Percentiles rank a stretch among this genome's conserved stretches.
Evolutionary conservation across 2,113 vertebrate genomes (phyloP).

Genomic region (Mungos mungo): DNA sequence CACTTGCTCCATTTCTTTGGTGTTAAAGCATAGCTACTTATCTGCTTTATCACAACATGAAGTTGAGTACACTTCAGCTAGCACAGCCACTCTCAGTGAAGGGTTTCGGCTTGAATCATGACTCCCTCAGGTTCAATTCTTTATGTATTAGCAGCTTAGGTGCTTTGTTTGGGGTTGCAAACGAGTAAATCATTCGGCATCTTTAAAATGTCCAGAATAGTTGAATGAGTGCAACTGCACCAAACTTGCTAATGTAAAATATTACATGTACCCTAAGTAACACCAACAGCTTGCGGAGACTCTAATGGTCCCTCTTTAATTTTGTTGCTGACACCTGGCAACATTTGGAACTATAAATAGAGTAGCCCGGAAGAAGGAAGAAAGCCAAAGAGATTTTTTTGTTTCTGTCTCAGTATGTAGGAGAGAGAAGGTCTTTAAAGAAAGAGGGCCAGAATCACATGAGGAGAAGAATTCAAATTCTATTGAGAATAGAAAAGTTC

Average conservation of each 20-base stretch:
- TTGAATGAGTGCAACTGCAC: slow-evolving; percentile 17
- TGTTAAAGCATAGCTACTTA: not conserved
- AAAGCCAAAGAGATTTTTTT: not conserved
- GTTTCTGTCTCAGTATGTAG: not conserved
- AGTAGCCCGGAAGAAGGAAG: not conserved
- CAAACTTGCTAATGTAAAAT: slow-evolving; percentile 52
- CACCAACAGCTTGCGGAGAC: slow-evolving; percentile 62
- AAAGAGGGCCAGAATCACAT: not conserved
- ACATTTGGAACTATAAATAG: slow-evolving; percentile 72
- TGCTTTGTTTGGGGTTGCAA: slow-evolving; percentile 39
- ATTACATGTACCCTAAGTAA: slow-evolving; percentile 45
- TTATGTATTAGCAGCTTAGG: slow-evolving; percentile 22
- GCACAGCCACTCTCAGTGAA: not conserved
- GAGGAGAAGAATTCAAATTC: slow-evolving; percentile 17
- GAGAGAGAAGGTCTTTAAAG: slow-evolving; percentile 1
- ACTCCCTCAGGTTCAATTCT: not conserved
- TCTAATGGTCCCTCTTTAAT: slow-evolving; percentile 62
- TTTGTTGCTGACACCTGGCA: slow-evolving; percentile 65
- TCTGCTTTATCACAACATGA: not conserved
- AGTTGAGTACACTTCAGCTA: not conserved
- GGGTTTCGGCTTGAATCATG: slow-evolving; percentile 26
- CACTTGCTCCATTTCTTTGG: not conserved
- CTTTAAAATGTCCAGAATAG: slow-evolving; percentile 50
- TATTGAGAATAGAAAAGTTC: not conserved
- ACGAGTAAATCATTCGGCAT: slow-evolving; percentile 24